Evolutionary conservation across 2,797 vertebrate genomes (phyloP).

Genomic region (Ptychadena robeensis): DNA sequence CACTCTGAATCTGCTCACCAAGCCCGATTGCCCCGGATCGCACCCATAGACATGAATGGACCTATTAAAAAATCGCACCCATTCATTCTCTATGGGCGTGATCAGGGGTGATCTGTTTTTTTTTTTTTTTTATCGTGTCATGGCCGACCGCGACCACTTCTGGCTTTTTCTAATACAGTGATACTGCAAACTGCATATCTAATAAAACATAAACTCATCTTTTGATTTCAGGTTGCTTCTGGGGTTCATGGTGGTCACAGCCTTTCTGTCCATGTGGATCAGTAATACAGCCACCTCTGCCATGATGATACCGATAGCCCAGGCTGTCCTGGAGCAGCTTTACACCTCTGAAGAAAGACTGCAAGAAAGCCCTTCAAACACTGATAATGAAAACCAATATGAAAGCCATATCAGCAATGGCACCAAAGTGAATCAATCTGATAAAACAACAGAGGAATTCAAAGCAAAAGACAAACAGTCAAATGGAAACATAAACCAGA

Average conservation of each 20-base stretch:
- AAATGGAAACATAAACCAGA: constrained; percentile 62
- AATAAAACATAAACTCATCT: not conserved
- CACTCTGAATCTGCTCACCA: too few species aligned
- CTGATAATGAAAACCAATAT: constrained; percentile 5
- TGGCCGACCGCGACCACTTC: too few species aligned
- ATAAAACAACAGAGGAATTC: not conserved
- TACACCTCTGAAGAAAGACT: constrained; percentile 73
- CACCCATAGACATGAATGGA: too few species aligned
- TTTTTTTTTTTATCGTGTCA: too few species aligned
- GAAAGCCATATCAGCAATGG: constrained; percentile 40
- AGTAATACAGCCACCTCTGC: constrained; percentile 94
- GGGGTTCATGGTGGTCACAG: constrained; percentile 90
- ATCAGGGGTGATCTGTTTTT: too few species aligned
- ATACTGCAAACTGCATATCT: not conserved
- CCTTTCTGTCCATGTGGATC: constrained; percentile 98
- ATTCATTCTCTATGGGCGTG: too few species aligned
- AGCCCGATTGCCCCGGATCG: too few species aligned
- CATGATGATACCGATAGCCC: constrained; percentile 94
- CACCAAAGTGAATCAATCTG: not conserved
- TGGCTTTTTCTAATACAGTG: too few species aligned
- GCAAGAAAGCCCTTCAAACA: constrained; percentile 55
- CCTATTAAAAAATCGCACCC: too few species aligned
- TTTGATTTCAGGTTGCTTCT: constrained; percentile 81
- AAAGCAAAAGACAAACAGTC: not conserved
- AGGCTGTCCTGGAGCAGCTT: constrained; percentile 87